Conservation (phyloP, 2,797 vertebrate genomes). For the Cephalopachus bancanus region DNA sequence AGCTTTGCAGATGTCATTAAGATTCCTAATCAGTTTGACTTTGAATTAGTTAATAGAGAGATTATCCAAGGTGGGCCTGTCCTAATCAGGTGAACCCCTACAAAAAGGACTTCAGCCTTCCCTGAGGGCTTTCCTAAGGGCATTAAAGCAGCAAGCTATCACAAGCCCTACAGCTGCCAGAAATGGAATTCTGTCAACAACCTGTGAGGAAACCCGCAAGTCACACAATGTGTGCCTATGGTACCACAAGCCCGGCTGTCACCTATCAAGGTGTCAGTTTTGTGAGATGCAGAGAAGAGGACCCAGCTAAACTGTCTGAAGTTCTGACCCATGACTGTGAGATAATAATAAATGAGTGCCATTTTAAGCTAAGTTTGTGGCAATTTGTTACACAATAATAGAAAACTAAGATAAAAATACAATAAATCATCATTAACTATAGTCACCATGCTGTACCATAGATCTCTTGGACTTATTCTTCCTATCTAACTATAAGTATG, state of each 20-base stretch:
- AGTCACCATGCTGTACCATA: neutral
- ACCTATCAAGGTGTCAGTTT: neutral
- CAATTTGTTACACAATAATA: neutral
- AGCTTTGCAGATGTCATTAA: constrained; percentile 9
- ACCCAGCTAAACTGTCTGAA: neutral
- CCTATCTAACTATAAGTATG: neutral
- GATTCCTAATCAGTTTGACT: neutral
- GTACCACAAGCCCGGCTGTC: neutral
- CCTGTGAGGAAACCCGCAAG: neutral
- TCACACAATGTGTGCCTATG: neutral
- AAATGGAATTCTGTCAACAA: neutral
- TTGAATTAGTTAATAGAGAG: neutral
- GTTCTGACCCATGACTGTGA: neutral
- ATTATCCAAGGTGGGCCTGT: neutral
- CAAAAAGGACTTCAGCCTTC: neutral
- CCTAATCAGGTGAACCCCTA: neutral
- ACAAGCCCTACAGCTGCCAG: neutral
- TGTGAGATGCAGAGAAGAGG: neutral
- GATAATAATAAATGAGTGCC: too few relatives aligned
- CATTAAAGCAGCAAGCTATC: neutral
- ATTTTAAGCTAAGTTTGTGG: neutral
- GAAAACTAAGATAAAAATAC: neutral
- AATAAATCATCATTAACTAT: neutral
- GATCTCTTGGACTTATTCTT: neutral
- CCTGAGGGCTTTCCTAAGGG: neutral